These are phyloP conservation scores for Onchidella celtica DNA, from an alignment of 2,888 invertebrate genomes.

Conservation along the genomic window DNA sequence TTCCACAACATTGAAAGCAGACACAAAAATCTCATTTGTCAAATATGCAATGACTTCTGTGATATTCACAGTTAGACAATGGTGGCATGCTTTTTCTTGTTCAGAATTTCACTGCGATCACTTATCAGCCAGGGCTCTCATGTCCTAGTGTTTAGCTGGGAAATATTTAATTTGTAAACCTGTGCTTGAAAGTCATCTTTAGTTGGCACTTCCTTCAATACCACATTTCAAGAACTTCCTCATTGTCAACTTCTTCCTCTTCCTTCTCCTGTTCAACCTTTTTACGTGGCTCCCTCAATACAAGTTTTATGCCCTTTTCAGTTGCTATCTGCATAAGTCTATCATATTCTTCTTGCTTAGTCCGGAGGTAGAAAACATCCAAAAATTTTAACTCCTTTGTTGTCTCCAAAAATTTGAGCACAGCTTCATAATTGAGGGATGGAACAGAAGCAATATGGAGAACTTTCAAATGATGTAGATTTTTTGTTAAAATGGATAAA, in stretches of 20 bases:
- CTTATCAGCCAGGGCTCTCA: no score
- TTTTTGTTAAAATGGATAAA: slow-evolving; percentile 60
- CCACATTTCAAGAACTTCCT: no score
- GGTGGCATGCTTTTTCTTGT: no score
- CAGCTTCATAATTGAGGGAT: slow-evolving; percentile 62
- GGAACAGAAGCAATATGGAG: slow-evolving; percentile 66
- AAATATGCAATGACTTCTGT: no score
- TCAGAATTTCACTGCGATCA: no score
- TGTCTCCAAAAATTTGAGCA: slow-evolving; percentile 65
- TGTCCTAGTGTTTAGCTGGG: no score
- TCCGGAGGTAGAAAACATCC: slow-evolving; percentile 69
- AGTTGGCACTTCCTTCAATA: no score
- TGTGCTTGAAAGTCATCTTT: no score
- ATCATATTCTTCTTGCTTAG: slow-evolving; percentile 58
- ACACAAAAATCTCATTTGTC: no score
- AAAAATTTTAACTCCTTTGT: slow-evolving; percentile 62
- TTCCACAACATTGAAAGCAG: no score
- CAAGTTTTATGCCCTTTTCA: slow-evolving; percentile 60
- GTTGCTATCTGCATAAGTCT: slow-evolving; percentile 59
- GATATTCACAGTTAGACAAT: no score
- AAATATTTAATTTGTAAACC: no score
- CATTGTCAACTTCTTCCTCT: slow-evolving; percentile 18
- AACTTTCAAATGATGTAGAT: slow-evolving; percentile 60
- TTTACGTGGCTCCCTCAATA: slow-evolving; percentile 57
- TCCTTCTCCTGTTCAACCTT: background rate